Evolutionary conservation across 2,113 vertebrate genomes (phyloP), one percentile per base, ranked within the genome.

Genomic region (Cyanocitta stelleri): DNA sequence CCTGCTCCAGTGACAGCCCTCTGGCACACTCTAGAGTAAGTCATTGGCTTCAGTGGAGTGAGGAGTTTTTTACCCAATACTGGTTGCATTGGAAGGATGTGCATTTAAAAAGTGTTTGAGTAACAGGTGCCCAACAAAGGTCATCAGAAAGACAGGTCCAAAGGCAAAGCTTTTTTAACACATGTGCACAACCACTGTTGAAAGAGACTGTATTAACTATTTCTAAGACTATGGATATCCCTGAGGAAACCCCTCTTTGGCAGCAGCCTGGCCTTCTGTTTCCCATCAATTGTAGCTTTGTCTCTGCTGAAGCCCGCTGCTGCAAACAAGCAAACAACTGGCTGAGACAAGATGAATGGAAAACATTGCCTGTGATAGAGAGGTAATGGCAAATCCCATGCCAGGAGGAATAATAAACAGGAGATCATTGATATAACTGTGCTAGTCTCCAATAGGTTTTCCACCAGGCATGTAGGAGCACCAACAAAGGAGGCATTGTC

Each of bases 401-500:
- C 91, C 66, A 95, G 87, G 76, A 96, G 94, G 84, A 90, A 95
- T 81, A 94, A 93, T 84, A 94, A 95, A 95, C 85, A 85, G 82
- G 79, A 94, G 90, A 92, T 87, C 92, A 93, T 77, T 93, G 92
- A 90, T 96, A 27, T 10, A 51, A 83, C 79, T 68, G 30, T 62
- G 63, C 68, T 87, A 24, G 30, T 61, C 86, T 95, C 76, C 49
- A 0, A 61, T 64, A 86, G 75, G 41, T 91, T 68, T 49, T 58
- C 87, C 81, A 75, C 54, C 39, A 49, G 95, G 41, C 67, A 23
- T 37, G 46, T 64, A 21, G 44, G 27, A 62, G 66, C 51, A 72
- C 75, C 93, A 55, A 94, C 88, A 95, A 95, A 94, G 85, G 90
- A 72, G 61, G 49, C 81, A 52, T 90, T 95, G 95, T 97, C 90